Base-by-base conservation (phyloP, 2,888 invertebrate species). In the Alentia gelatinosa region DNA sequence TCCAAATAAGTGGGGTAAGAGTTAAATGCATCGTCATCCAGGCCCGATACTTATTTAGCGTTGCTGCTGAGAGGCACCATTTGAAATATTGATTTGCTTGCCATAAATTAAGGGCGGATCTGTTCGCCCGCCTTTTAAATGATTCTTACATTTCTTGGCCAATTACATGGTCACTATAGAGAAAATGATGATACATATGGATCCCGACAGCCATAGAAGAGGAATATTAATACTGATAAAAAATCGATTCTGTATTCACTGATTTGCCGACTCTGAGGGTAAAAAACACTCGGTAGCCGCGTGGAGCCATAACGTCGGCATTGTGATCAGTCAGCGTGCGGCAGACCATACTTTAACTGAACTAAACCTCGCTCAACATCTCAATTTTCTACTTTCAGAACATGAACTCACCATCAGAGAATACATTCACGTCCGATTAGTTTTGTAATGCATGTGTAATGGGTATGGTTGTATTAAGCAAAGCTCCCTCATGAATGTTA, bases 201-300 rank as follows among this genome's bases (percentile, higher is more conserved):
- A 68, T 68, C 12, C 30, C 23, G 68, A 68, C 68, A 68, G 68
- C 26, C 68, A 68, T 9, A 63, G 26, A 63, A n/a, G 56, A 12
- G 56, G 68, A 68, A 68, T 68, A 68, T 68, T 68, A 68, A 68
- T 68, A 68, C 68, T 30, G 68, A 26, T 68, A 12, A 68, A 68
- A 68, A 68, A 68, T 68, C 68, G 68, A 68, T 68, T 68, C 68
- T 30, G 68, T 68, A 68, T 68, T 68, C 68, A 68, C 68, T 68
- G 68, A 68, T 68, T 30, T 68, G 68, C 47, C 47, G 19, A 26
- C 56, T 56, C 12, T 68, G 68, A 3, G 5, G 33, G 63, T 5
- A 9, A 30, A 15, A 68, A 68, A 68, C n/a, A 68, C 12, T 30
- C 3, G 30, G 30, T 26, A 68, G 68, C 68, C 15, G 30, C 30